Conservation (phyloP, 2,888 invertebrate species). For the Kuschelorhynchus macadamiae region DNA sequence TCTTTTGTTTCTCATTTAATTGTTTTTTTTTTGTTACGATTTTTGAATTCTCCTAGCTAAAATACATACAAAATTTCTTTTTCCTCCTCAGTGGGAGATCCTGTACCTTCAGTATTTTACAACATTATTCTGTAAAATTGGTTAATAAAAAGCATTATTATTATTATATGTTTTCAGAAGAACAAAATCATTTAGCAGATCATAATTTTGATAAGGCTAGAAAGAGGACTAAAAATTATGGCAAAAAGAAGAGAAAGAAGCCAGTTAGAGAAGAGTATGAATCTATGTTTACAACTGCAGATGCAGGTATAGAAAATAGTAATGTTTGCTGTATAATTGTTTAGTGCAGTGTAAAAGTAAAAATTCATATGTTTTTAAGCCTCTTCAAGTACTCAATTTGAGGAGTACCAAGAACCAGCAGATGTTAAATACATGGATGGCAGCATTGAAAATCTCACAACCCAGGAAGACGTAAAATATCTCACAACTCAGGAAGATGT, state of each 20-base stretch:
- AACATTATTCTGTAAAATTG: too few species aligned
- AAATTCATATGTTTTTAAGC: conserved; percentile 22
- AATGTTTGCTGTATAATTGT: too few species aligned
- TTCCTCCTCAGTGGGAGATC: too few species aligned
- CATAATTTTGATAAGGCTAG: conserved; percentile 60
- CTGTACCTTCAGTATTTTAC: too few species aligned
- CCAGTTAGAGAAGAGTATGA: conserved; percentile 64
- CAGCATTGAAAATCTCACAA: conserved; percentile 35
- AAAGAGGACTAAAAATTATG: conserved; percentile 60
- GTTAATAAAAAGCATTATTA: too few species aligned
- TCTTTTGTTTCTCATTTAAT: too few species aligned
- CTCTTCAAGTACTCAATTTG: conserved; percentile 26
- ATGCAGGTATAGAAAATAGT: conserved; percentile 31
- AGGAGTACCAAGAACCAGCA: conserved; percentile 23
- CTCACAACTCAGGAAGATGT: conserved; percentile 53
- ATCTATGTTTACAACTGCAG: conserved; percentile 28
- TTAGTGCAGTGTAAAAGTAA: too few species aligned
- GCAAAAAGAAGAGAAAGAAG: conserved; percentile 63
- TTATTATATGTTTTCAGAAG: conserved; percentile 30
- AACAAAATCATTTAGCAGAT: conserved; percentile 34
- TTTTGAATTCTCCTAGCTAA: too few species aligned
- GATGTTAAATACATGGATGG: conserved; percentile 24
- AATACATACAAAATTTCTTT: too few species aligned
- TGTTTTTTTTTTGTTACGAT: too few species aligned
- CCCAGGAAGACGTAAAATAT: too few species aligned